Conservation (phyloP, 30 jellyfish, hydroid and myxozoan species). For the Aurelia aurita region DNA sequence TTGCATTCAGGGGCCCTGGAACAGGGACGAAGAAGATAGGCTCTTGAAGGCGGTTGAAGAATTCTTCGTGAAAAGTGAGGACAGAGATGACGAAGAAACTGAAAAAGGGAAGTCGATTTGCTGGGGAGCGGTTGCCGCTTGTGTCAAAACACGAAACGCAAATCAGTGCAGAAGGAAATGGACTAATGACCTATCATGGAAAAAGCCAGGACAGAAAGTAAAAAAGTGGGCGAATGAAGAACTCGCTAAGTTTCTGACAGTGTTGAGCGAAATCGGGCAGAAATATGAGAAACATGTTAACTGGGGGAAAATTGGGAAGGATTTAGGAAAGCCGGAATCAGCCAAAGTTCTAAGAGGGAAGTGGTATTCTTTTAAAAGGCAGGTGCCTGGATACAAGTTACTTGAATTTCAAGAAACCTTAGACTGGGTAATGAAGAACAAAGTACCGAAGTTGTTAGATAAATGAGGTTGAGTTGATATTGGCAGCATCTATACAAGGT, state of each 20-base stretch:
- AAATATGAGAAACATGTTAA: constrained; percentile 39
- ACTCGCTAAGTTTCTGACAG: background rate
- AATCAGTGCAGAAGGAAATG: constrained; percentile 46
- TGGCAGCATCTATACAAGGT: too few relatives aligned
- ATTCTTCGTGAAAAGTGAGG: too few relatives aligned
- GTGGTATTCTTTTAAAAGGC: too few relatives aligned
- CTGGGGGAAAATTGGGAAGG: constrained; percentile 26
- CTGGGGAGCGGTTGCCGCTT: constrained; percentile 25
- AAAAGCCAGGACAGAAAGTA: background rate
- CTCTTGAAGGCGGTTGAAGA: constrained; percentile 8
- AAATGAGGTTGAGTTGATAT: too few relatives aligned
- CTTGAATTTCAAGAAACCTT: too few relatives aligned
- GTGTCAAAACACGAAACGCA: constrained; percentile 41
- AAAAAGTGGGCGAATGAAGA: constrained; percentile 35
- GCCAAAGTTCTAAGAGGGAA: background rate
- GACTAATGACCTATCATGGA: constrained; percentile 18
- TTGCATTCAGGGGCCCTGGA: background rate
- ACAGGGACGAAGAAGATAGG: background rate
- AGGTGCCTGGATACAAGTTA: too few relatives aligned
- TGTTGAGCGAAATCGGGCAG: constrained; percentile 19
- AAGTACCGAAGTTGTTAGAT: too few relatives aligned
- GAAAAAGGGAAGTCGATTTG: background rate
- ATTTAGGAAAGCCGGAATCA: constrained; percentile 7
- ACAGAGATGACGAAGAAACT: background rate
- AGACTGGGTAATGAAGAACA: too few relatives aligned